Conservation (phyloP, 2,797 vertebrate species). For the Anas georgica region DNA sequence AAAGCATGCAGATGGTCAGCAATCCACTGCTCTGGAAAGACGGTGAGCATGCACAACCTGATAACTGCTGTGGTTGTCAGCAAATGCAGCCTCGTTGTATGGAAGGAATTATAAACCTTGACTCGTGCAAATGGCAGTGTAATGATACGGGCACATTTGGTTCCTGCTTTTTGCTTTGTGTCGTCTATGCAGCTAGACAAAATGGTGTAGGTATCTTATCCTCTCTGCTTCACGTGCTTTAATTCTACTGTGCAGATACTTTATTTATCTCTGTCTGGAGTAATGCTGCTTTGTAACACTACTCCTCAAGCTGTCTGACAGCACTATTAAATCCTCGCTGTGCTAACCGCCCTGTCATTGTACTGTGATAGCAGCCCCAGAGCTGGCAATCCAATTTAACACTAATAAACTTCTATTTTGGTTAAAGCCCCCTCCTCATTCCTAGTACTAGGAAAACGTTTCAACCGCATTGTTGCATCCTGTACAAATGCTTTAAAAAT, state of each 20-base stretch:
- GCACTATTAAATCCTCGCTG: neutral
- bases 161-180: neutral
- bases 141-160: neutral
- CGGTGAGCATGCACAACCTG: accelerated
- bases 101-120: neutral
- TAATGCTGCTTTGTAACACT: neutral
- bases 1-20: neutral
- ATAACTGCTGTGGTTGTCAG: neutral
- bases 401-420: neutral
- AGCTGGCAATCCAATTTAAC: neutral
- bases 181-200: neutral
- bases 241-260: neutral
- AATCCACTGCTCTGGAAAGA: neutral
- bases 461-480: neutral
- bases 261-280: neutral
- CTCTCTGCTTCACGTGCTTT: neutral
- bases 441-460: neutral
- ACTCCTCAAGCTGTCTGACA: neutral
- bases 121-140: neutral
- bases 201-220: neutral
- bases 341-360: neutral
- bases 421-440: neutral
- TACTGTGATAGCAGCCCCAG: neutral
- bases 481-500: neutral
- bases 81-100: neutral